Conservation (phyloP, 2,888 invertebrate genomes). For the Corbicula japonica region DNA sequence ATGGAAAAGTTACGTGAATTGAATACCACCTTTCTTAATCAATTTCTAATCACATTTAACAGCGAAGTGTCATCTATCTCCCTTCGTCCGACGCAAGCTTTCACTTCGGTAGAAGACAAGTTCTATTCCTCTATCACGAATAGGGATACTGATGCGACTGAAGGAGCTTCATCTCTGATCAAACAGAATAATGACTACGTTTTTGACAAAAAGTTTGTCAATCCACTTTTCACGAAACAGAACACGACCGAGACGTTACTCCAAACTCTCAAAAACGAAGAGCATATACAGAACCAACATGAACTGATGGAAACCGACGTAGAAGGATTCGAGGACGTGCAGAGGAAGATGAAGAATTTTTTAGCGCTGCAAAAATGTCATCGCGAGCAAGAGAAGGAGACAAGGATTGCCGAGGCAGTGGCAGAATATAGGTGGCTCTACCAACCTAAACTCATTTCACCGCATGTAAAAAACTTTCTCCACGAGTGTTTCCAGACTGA, state of each 20-base stretch:
- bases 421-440: slow-evolving; percentile 19
- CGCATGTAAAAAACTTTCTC: slow-evolving; percentile 8
- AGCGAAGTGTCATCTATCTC: slow-evolving; percentile 1
- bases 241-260: slow-evolving; percentile 13
- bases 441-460: slow-evolving; percentile 23
- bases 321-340: slow-evolving; percentile 1
- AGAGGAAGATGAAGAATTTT: slow-evolving; percentile 20
- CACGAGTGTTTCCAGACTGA: slow-evolving; percentile 19
- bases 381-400: slow-evolving; percentile 18
- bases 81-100: not conserved
- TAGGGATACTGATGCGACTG: not conserved
- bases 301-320: not conserved
- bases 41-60: slow-evolving; percentile 3
- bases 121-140: slow-evolving; percentile 25
- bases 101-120: slow-evolving; percentile 11
- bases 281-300: not conserved
- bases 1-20: slow-evolving; percentile 3
- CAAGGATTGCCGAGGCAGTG: not conserved
- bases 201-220: slow-evolving; percentile 24
- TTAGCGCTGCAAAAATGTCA: slow-evolving; percentile 5
- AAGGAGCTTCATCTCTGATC: slow-evolving; percentile 1
- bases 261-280: slow-evolving; percentile 11
- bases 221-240: slow-evolving; percentile 14
- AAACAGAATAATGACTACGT: slow-evolving; percentile 22
- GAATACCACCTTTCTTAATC: slow-evolving; percentile 9